phyloP scores from a whole-genome alignment of 1,140 invertebrate species.

The Orius laevigatus region DNA sequence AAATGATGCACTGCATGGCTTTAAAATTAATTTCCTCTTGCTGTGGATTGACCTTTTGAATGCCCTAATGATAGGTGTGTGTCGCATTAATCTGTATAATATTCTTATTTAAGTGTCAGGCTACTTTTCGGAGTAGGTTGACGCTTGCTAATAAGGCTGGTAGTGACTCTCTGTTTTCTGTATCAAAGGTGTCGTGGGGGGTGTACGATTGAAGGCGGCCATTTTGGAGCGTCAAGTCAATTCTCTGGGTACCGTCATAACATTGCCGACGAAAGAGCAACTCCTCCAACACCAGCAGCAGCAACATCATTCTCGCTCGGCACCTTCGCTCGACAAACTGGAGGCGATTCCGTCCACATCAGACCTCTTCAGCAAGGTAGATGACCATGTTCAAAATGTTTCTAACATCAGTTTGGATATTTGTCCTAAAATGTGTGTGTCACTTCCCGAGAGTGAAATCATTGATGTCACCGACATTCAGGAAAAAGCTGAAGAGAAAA shows the following conservation, averaged over 20 bases:
- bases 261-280: slow-evolving; percentile 8
- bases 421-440: too few species aligned
- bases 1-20: slow-evolving; percentile 7
- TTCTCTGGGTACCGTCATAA: slow-evolving; percentile 17
- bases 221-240: slow-evolving; percentile 19
- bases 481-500: too few species aligned
- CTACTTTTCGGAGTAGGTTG: not conserved
- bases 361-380: too few species aligned
- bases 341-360: too few species aligned
- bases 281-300: not conserved
- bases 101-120: not conserved
- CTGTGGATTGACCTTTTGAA: not conserved
- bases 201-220: slow-evolving; percentile 10
- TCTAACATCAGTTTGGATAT: too few species aligned
- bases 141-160: not conserved
- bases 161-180: slow-evolving; percentile 12
- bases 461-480: too few species aligned
- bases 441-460: too few species aligned
- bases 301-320: not conserved
- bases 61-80: slow-evolving; percentile 5
- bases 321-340: too few species aligned
- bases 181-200: slow-evolving; percentile 8
- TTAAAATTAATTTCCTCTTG: not conserved
- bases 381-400: too few species aligned
- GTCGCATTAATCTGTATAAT: slow-evolving; percentile 5